Evolutionary conservation across 2,888 invertebrate genomes (phyloP), one percentile per base, ranked within the genome.

Genomic region (Acleris cristana): DNA sequence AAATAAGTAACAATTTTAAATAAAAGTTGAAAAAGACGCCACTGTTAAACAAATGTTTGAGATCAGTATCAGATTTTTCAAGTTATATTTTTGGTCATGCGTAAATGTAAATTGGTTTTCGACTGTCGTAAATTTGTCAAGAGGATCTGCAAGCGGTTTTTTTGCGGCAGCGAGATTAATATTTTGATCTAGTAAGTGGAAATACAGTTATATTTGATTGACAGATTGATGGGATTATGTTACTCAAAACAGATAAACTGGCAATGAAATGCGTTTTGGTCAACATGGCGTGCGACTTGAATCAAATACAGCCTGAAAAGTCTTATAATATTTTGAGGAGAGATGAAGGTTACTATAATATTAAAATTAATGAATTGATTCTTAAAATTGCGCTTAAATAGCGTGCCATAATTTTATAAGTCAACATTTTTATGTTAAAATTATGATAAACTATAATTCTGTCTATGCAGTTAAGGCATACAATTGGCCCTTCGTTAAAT

Each of bases 61-160:
- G 8, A 58, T 26, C 3, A 8, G 18, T 53, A 18, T 23, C 3
- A 4, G 1, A 16, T 18, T 40, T 3, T 14, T 10, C 5, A 21
- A 40, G 40, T 61, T 55, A 14, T 16, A 14, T 14, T 10, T 23
- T 62, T 48, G 14, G 21, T 18, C 61, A 34, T 6, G 21, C 2
- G 55, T 40, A 45, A 16, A 14, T 30, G 2, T 45, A 56, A 51
- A 8, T 61, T 56, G 49, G 65, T 60, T 48, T 18, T n/a, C 14
- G 48, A 16, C n/a, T 72, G 72, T 77, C 83, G 83, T 88, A 88
- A 87, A 87, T 87, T 85, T 88, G 86, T 88, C 87, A 86, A 76
- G 74, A 72, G 63, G 67, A 66, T 66, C 70, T 78, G 81, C 81
- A 83, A 81, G 64, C 52, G 61, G 62, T 76, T 83, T 83, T 83